Base-by-base conservation (phyloP, 2,113 vertebrate genomes). In the Porphyrio hochstetteri region DNA sequence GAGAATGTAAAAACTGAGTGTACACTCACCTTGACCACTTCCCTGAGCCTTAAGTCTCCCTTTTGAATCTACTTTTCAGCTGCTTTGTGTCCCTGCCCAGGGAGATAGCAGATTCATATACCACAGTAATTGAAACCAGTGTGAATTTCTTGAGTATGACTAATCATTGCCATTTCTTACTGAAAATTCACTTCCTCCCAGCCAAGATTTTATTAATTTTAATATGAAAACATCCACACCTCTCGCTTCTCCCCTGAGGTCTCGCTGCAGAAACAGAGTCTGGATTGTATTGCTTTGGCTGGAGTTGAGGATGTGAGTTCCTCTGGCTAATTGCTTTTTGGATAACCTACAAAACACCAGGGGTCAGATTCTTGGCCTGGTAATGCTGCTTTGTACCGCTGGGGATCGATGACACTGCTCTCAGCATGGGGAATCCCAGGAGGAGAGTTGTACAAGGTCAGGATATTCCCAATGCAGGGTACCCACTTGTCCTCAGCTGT, bases 141-240 rank as follows among this genome's bases (percentile, higher is more conserved):
- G 57, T 3, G 4, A 72, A 74, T 87, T 87, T 95, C 82, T 85
- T 65, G 12, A 76, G 16, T 72, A 60, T 89, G 69, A 93, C 65
- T 86, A 76, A 91, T 86, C 78, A 67, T 90, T 77, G 59, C 35
- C 23, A 74, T 85, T 93, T 85, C 46, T 69, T 36, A 50, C 40
- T 3, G 2, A 84, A 78, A 68, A 50, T 29, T 33, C 40, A 38
- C 16, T 68, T 13, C 46, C 19, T 80, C 8, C 5, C 29, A 84
- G 88, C 83, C 83, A 95, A 92, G 60, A 23, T 44, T 90, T 92
- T 86, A 81, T 92, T 93, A 86, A 88, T 97, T 94, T 88, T 94
- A 95, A 90, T 93, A 96, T 70, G 60, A 86, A 90, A 94, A 92
- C 86, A 88, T 96, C 59, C 71, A 93, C 88, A 96, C 88, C 90